Percentiles rank a stretch among this genome's conserved stretches.
Evolutionary conservation across 2,888 invertebrate species (phyloP).

Genomic region (Brachypalpus laphriformis): DNA sequence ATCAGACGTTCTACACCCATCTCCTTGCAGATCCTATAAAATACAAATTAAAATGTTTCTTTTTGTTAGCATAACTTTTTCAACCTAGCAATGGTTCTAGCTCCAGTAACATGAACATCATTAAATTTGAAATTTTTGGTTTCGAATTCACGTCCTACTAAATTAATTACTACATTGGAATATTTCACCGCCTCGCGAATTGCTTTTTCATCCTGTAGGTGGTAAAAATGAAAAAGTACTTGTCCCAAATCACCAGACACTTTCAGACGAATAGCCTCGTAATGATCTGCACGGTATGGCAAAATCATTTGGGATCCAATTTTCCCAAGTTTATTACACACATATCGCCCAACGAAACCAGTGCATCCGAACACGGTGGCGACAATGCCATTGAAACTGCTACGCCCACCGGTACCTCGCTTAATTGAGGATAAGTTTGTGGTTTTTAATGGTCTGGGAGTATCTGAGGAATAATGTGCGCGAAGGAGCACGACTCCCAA

Average conservation of each 20-base stretch:
- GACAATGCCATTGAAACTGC: conserved; percentile 97
- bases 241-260: conserved; percentile 97
- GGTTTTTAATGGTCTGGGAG: conserved; percentile 81
- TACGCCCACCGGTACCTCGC: conserved; percentile 94
- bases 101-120: conserved; percentile 94
- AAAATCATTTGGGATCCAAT: conserved; percentile 94
- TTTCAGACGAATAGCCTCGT: conserved; percentile 90
- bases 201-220: conserved; percentile 93
- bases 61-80: neutral
- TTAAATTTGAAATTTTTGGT: conserved; percentile 94
- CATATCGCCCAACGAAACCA: conserved; percentile 94
- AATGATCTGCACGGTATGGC: conserved; percentile 95
- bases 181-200: conserved; percentile 93
- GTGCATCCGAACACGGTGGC: conserved; percentile 98
- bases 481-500: conserved; percentile 80
- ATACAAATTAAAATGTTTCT: neutral
- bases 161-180: conserved; percentile 98
- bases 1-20: conserved; percentile 95
- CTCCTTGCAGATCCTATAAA: conserved; percentile 85
- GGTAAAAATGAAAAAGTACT: conserved; percentile 93
- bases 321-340: conserved; percentile 95
- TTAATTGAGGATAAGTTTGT: conserved; percentile 88
- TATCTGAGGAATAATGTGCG: conserved; percentile 78
- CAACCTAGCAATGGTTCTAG: conserved; percentile 91
- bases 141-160: conserved; percentile 95